Base-by-base conservation (phyloP, 2,888 invertebrate species). In the Tetramorium bicarinatum region DNA sequence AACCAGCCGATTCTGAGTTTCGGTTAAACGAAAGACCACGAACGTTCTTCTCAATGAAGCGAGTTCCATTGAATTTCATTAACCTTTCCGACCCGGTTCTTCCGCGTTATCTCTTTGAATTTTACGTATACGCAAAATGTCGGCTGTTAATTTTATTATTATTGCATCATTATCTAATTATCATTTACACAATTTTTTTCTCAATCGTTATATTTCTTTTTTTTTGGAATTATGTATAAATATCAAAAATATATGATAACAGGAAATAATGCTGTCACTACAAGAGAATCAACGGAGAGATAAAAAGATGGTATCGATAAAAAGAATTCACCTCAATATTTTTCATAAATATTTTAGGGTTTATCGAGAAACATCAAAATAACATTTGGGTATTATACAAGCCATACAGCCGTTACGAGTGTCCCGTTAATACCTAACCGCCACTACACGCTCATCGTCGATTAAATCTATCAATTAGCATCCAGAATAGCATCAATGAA, bases 391-490 rank as follows among this genome's bases (percentile, higher is more conserved):
- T 6, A 41, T 77, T 18, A 54, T 15, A 56, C 52, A 41, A 49
- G 41, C 3, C 15, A 7, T 21, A 64, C 11, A 38, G 25, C 25
- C 38, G 15, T 64, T 64, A 41, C 25, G 15, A 11, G 1, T 62
- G 21, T 79, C 47, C 69, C 69, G 47, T 79, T 79, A 71, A 59
- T 61, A 38, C 13, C n/a, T 69, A 49, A 66, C n/a, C 25, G 15
- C 2, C 25, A 15, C 69, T 15, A 52, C n/a, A n/a, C 29, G 21
- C 9, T 79, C 9, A 34, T 79, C 56, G 34, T 2, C 44, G 66
- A 56, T 47, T 47, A 79, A 18, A 59, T 64, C 69, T 34, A 47
- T 49, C 79, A 61, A 79, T 79, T 71, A 79, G 38, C 59, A 79
- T 69, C 15, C 47, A 34, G 18, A 59, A 11, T 79, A 59, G 34